Conservation (phyloP, 2,113 vertebrate genomes). For the Gobio gobio region DNA sequence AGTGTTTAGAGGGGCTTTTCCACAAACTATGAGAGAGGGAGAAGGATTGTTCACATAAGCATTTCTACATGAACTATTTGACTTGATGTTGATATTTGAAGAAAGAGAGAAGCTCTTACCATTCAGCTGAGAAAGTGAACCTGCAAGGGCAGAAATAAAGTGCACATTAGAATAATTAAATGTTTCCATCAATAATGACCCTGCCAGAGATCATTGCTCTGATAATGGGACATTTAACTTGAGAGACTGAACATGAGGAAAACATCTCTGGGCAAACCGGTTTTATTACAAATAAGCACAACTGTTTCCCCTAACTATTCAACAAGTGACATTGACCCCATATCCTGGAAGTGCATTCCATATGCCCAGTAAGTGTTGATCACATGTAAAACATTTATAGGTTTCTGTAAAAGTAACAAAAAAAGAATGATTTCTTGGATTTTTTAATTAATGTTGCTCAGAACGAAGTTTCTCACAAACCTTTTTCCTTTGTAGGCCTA, state of each 20-base stretch:
- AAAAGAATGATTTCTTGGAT: not conserved
- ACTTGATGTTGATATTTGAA: not conserved
- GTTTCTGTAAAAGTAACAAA: not conserved
- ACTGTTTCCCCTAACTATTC: too few relatives aligned
- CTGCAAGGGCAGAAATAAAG: constrained; percentile 8
- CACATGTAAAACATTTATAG: not conserved
- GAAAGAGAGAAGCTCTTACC: not conserved
- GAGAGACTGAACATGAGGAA: not conserved
- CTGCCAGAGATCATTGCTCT: not conserved
- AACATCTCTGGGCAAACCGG: not conserved
- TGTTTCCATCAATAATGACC: not conserved
- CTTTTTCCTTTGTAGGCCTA: not conserved
- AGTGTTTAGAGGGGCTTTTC: constrained; percentile 40
- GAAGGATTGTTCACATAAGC: not conserved
- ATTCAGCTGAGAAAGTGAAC: constrained; percentile 28
- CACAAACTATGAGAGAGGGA: constrained; percentile 40
- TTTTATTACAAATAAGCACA: not conserved
- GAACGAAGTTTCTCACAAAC: not conserved
- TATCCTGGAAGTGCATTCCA: not conserved
- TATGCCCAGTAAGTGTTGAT: not conserved
- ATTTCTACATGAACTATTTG: not conserved
- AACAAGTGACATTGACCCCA: not conserved
- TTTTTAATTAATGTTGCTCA: not conserved
- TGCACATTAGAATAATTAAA: not conserved
- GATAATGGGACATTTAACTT: not conserved